A percentile compares a stretch with the other conserved stretches of the same genome.
These are phyloP conservation scores for Oegoconia quadripuncta DNA, from an alignment of 2,888 invertebrate species.

Conservation along the genomic window DNA sequence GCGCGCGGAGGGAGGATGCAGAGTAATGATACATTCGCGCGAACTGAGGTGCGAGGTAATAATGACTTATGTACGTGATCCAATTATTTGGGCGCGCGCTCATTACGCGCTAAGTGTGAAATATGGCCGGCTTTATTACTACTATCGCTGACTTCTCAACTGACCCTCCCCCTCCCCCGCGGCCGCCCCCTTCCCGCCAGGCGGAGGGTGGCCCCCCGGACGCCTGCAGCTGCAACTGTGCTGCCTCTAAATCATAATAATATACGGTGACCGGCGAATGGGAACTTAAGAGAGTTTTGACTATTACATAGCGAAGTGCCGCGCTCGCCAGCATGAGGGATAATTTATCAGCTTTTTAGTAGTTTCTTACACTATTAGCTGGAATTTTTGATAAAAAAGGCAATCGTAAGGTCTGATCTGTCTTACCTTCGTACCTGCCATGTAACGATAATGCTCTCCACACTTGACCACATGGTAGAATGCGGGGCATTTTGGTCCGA, in stretches of 20 bases:
- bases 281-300: conserved; percentile 26
- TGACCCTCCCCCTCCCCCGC: conserved; percentile 20
- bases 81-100: conserved; percentile 80
- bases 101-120: conserved; percentile 80
- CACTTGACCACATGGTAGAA: too few species aligned
- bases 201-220: conserved; percentile 13
- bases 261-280: conserved; percentile 57
- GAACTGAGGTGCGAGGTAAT: conserved; percentile 76
- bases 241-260: conserved; percentile 71
- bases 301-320: conserved; percentile 33
- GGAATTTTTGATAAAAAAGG: too few species aligned
- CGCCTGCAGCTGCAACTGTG: conserved; percentile 64
- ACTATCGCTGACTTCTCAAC: conserved; percentile 56
- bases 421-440: too few species aligned
- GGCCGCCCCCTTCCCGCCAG: conserved; percentile 8
- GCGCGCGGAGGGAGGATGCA: conserved; percentile 16
- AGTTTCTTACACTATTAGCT: too few species aligned
- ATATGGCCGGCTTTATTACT: conserved; percentile 78
- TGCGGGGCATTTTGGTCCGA: too few species aligned
- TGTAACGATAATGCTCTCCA: too few species aligned
- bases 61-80: conserved; percentile 81
- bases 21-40: conserved; percentile 74
- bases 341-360: too few species aligned
- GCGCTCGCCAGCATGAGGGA: too few species aligned
- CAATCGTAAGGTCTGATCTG: too few species aligned